A percentile compares a stretch with the other conserved stretches of the same genome.
Conservation (phyloP, 2,797 vertebrate species). For the Paedocypris micromegethes region DNA sequence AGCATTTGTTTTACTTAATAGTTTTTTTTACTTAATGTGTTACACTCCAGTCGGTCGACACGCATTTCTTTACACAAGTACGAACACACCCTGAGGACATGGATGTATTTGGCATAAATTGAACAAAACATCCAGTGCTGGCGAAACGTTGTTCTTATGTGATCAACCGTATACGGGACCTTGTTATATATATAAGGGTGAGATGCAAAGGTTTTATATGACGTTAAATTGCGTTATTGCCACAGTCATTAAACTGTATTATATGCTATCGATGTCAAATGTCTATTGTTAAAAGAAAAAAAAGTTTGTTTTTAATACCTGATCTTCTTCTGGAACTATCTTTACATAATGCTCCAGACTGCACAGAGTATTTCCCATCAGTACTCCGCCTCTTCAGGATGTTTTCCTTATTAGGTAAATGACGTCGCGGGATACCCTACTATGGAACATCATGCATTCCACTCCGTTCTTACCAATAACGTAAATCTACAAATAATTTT, state of each 20-base stretch:
- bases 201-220: not conserved
- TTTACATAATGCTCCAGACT: conserved; percentile 62
- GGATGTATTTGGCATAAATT: not conserved
- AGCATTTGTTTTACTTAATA: no score
- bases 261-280: not conserved
- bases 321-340: conserved; percentile 26
- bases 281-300: not conserved
- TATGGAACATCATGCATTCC: conserved; percentile 58
- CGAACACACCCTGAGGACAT: conserved; percentile 42
- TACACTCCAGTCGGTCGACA: conserved; percentile 22
- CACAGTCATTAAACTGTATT: not conserved
- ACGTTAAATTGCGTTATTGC: not conserved
- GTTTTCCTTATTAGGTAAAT: conserved; percentile 91
- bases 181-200: no score
- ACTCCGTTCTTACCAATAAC: conserved; percentile 43
- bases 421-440: conserved; percentile 89
- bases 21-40: no score
- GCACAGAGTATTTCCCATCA: conserved; percentile 64
- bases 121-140: not conserved
- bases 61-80: conserved; percentile 50
- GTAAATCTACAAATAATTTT: not conserved
- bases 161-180: not conserved
- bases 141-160: not conserved
- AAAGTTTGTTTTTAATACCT: conserved; percentile 17
- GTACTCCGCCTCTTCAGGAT: conserved; percentile 78